Conservation (phyloP, 2,113 vertebrate genomes). For the Ciconia boyciana region DNA sequence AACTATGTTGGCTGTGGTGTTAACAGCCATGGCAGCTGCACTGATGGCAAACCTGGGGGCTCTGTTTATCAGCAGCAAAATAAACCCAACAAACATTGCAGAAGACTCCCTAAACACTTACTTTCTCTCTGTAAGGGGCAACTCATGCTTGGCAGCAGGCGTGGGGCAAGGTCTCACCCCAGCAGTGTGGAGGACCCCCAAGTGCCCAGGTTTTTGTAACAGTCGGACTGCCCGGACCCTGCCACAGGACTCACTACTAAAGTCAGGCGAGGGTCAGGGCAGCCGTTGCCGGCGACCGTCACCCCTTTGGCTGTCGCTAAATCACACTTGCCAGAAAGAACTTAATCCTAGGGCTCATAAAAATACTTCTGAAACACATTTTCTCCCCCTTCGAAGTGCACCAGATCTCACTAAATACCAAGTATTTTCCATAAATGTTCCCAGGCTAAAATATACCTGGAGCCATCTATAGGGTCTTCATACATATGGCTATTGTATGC, state of each 20-base stretch:
- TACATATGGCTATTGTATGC: not conserved
- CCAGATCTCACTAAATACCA: not conserved
- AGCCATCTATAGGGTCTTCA: not conserved
- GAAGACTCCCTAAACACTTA: not conserved
- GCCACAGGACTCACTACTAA: not conserved
- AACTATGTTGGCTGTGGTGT: not conserved
- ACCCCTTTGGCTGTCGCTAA: not conserved
- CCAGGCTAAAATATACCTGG: not conserved
- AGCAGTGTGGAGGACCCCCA: not conserved
- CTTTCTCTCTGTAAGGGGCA: not conserved
- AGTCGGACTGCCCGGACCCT: not conserved
- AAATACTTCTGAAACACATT: not conserved
- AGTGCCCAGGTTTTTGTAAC: not conserved
- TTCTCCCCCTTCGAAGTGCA: not conserved
- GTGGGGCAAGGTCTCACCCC: accelerated
- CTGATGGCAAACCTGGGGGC: not conserved
- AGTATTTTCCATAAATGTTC: not conserved
- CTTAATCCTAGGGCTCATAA: slow-evolving; percentile 12
- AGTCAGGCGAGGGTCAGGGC: not conserved
- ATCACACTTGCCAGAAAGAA: not conserved
- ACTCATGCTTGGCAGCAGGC: not conserved
- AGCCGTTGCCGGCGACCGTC: not conserved
- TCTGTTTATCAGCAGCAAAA: not conserved
- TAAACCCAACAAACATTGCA: accelerated
- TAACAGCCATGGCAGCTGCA: not conserved